Percentiles rank a stretch among this genome's conserved stretches.
Evolutionary conservation across 2,797 vertebrate genomes (phyloP).

Genomic region (Lerista edwardsae): DNA sequence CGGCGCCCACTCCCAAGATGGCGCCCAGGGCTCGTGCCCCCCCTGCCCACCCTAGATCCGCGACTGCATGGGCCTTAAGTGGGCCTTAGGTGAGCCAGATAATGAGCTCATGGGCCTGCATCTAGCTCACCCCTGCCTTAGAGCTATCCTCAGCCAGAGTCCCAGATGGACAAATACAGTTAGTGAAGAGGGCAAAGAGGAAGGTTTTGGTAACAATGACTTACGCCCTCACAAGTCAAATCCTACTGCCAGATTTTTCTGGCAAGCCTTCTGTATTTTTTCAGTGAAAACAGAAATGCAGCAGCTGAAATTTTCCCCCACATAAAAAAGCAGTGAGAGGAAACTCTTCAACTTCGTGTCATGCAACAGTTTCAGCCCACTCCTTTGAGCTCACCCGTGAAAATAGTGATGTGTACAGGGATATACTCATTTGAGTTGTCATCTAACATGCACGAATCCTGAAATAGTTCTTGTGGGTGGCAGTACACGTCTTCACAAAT

Average conservation of each 20-base stretch:
- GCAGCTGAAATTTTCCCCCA: background rate
- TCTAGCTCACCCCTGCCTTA: too few species aligned
- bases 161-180: background rate
- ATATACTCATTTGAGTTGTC: background rate
- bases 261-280: background rate
- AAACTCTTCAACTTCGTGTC: background rate
- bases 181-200: background rate
- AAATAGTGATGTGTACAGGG: background rate
- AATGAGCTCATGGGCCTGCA: too few species aligned
- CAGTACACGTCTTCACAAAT: background rate
- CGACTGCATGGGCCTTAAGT: too few species aligned
- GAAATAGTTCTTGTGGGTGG: background rate
- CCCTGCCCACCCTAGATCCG: too few species aligned
- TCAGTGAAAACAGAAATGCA: background rate
- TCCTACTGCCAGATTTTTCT: background rate
- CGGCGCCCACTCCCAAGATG: too few species aligned
- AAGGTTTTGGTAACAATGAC: background rate
- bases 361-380: background rate
- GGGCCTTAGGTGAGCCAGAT: too few species aligned
- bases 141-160: background rate
- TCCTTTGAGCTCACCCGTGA: background rate
- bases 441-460: background rate
- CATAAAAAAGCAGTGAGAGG: background rate
- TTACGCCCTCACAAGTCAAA: background rate
- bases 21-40: too few species aligned